Evolutionary conservation across 2,113 vertebrate genomes (phyloP), one percentile per base, ranked within the genome.

Genomic region (Anguilla japonica): DNA sequence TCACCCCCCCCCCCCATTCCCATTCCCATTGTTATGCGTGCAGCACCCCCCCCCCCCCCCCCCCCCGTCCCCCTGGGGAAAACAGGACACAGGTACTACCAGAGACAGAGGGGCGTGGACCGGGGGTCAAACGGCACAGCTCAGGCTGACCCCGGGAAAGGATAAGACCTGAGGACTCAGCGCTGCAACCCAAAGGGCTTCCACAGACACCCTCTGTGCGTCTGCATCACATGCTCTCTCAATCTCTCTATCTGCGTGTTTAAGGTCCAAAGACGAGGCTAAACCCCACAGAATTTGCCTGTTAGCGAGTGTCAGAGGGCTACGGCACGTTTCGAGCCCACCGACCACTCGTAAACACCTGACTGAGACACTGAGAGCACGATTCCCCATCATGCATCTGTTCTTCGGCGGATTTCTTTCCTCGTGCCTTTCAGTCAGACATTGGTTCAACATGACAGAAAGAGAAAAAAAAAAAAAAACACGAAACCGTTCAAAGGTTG

Each of bases 31-130:
- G 88, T 92, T 67, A 88, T 87, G 82, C 84, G 9, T 84, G 85
- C 86, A 79, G 86, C 85, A 57, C 87, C 87, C 78, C 87, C 78
- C 82, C 78, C 46, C 57, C 81, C 34, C 86, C 82, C 20, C 16
- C 87, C 80, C 85, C 84, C 34, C 34, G 1, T 34, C 34, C 34
- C 34, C 34, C 34, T 34, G 34, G 34, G 34, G 34, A 34, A 34
- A 87, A 92, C 91, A 90, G 92, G 87, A 89, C 84, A 81, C 86
- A 84, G 86, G 90, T 63, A 75, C 80, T 43, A 82, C 81, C 43
- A 56, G 22, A 86, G 29, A 88, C 89, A 88, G 86, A 92, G 91
- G 89, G 81, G 67, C 83, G 84, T 14, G 41, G 39, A 39, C n/a
- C 82, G 79, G 67, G 85, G 87, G 89, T 89, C 85, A 91, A 83